phyloP scores from a whole-genome alignment of 2,888 invertebrate genomes.

The Platycheirus rosarum region DNA sequence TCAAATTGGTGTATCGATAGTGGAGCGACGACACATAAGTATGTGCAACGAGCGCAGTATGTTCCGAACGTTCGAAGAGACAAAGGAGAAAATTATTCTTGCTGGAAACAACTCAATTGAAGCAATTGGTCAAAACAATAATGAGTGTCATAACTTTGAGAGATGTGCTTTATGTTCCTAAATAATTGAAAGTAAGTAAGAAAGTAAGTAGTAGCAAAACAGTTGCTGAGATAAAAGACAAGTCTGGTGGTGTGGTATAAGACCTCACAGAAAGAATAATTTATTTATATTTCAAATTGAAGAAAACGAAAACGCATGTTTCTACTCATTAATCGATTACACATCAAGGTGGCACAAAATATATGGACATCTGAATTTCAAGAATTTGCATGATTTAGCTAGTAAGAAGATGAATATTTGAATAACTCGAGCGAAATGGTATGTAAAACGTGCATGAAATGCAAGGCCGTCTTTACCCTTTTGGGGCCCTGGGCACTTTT shows the following conservation, averaged over 20 bases:
- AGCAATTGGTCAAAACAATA: conserved; percentile 1
- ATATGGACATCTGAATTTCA: conserved; percentile 20
- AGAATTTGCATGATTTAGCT: conserved; percentile 1
- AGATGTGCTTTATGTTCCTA: conserved; percentile 59
- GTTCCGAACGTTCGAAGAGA: neutral
- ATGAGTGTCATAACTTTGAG: conserved; percentile 23
- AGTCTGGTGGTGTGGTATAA: neutral
- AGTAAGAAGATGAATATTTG: conserved; percentile 8
- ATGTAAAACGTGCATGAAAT: conserved; percentile 47
- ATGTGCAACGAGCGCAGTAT: conserved; percentile 9
- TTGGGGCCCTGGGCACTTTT: no score
- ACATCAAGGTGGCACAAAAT: neutral
- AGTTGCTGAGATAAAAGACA: neutral
- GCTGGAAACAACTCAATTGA: neutral
- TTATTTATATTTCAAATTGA: neutral
- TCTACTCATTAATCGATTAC: neutral
- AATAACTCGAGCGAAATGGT: neutral
- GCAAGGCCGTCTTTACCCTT: no score
- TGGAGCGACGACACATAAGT: conserved; percentile 21
- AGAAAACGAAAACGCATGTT: neutral
- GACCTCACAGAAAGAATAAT: neutral
- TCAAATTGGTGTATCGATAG: conserved; percentile 27
- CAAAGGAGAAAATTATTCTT: neutral
- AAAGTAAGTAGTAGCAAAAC: neutral
- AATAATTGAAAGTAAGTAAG: conserved; percentile 7